A percentile compares a stretch with the other conserved stretches of the same genome.
Conservation (phyloP, 1,140 invertebrate genomes). For the Hestina assimilis region DNA sequence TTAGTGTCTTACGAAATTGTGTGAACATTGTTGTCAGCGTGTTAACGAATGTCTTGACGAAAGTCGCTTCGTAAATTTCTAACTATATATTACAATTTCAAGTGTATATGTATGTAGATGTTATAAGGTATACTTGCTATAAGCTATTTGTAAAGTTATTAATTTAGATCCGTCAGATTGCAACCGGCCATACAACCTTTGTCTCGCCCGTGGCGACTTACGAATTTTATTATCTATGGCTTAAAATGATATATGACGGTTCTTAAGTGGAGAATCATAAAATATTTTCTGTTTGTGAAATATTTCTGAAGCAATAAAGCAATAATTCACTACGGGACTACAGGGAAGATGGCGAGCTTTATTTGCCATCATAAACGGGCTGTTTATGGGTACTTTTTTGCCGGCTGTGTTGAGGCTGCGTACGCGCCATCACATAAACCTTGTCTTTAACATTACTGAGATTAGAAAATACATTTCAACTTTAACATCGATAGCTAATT, state of each 20-base stretch:
- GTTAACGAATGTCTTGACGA: not conserved
- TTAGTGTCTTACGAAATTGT: not conserved
- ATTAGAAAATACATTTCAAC: slow-evolving; percentile 13
- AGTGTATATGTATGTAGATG: not conserved
- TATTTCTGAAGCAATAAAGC: slow-evolving; percentile 78
- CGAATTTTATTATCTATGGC: slow-evolving; percentile 78
- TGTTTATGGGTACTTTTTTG: slow-evolving; percentile 75
- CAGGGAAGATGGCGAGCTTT: slow-evolving; percentile 74
- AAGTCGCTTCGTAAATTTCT: too few relatives aligned
- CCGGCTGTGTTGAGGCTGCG: slow-evolving; percentile 43
- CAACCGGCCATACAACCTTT: slow-evolving; percentile 47
- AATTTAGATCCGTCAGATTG: slow-evolving; percentile 38
- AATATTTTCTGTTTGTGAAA: slow-evolving; percentile 78
- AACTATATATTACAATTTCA: not conserved
- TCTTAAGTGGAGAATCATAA: slow-evolving; percentile 77
- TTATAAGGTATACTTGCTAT: not conserved
- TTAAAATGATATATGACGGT: slow-evolving; percentile 75
- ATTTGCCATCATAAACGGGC: slow-evolving; percentile 74
- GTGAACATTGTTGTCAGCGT: not conserved
- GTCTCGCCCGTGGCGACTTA: slow-evolving; percentile 69
- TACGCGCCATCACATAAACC: slow-evolving; percentile 59
- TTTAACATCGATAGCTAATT: too few relatives aligned
- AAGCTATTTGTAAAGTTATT: slow-evolving; percentile 11
- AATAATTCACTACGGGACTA: slow-evolving; percentile 77
- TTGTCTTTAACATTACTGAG: slow-evolving; percentile 44